Conservation (phyloP, 2,888 invertebrate species). For the Byasa hedistus region DNA sequence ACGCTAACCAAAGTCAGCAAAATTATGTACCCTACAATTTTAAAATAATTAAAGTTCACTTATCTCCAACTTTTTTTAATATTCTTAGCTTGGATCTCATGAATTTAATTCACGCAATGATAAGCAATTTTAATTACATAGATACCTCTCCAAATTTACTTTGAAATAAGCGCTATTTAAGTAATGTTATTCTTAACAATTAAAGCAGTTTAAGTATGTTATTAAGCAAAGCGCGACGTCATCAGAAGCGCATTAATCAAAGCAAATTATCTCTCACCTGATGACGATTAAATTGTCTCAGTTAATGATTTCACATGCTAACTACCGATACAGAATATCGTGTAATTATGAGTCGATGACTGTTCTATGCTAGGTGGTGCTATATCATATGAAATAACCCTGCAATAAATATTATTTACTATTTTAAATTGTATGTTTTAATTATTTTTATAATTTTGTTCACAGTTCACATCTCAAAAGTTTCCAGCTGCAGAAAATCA, state of each 20-base stretch:
- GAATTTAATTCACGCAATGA: neutral
- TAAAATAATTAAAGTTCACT: no score
- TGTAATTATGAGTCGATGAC: neutral
- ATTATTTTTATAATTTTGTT: neutral
- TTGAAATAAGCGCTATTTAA: neutral
- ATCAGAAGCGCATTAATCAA: conserved; percentile 42
- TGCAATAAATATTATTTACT: no score
- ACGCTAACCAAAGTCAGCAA: no score
- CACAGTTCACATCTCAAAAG: neutral
- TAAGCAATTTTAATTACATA: conserved; percentile 4
- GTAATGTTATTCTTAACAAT: conserved; percentile 6
- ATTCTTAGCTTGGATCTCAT: no score
- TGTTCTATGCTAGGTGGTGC: no score
- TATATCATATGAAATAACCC: neutral
- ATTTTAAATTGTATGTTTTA: neutral
- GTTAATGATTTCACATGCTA: conserved; percentile 15
- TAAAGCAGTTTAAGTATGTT: conserved; percentile 11
- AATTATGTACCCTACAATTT: no score
- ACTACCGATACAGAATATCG: neutral
- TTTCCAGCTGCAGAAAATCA: neutral
- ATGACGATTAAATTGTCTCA: conserved; percentile 50
- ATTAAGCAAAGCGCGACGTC: conserved; percentile 31
- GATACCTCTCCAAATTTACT: neutral
- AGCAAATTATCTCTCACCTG: conserved; percentile 43
- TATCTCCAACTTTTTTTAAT: no score